These are phyloP conservation scores for Horisme vitalbata DNA, from an alignment of 2,888 invertebrate genomes.

Conservation along the genomic window DNA sequence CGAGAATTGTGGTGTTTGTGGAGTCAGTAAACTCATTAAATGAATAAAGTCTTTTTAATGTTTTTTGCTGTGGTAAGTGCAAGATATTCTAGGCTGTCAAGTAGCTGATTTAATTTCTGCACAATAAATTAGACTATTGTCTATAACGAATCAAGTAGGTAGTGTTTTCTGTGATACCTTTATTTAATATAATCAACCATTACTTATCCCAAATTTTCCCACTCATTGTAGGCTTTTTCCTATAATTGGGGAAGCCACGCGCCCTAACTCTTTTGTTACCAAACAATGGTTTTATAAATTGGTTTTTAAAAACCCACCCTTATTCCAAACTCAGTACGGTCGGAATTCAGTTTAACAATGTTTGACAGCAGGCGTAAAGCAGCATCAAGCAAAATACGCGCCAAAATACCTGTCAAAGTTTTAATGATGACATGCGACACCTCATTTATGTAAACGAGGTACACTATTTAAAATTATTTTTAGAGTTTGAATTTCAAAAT, in stretches of 20 bases:
- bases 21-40: conserved; percentile 15
- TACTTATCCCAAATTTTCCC: conserved; percentile 43
- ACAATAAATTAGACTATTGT: too few species aligned
- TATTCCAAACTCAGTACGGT: conserved; percentile 8
- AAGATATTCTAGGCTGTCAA: too few species aligned
- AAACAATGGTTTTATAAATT: conserved; percentile 41
- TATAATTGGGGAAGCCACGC: conserved; percentile 59
- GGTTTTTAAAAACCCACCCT: conserved; percentile 1
- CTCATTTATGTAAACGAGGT: conserved; percentile 27
- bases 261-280: conserved; percentile 53
- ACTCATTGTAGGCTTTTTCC: conserved; percentile 54
- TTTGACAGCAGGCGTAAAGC: conserved; percentile 39
- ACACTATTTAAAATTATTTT: not conserved
- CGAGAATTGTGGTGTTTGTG: conserved; percentile 20
- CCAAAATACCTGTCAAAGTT: conserved; percentile 60
- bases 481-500: too few species aligned
- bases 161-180: too few species aligned
- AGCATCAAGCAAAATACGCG: conserved; percentile 37
- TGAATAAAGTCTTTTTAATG: too few species aligned
- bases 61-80: too few species aligned
- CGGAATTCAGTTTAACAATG: conserved; percentile 6
- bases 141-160: too few species aligned
- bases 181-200: too few species aligned
- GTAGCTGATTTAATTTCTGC: too few species aligned
- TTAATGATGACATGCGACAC: conserved; percentile 54